phyloP scores from a whole-genome alignment of 2,113 vertebrate species.

The Dromaius novaehollandiae region DNA sequence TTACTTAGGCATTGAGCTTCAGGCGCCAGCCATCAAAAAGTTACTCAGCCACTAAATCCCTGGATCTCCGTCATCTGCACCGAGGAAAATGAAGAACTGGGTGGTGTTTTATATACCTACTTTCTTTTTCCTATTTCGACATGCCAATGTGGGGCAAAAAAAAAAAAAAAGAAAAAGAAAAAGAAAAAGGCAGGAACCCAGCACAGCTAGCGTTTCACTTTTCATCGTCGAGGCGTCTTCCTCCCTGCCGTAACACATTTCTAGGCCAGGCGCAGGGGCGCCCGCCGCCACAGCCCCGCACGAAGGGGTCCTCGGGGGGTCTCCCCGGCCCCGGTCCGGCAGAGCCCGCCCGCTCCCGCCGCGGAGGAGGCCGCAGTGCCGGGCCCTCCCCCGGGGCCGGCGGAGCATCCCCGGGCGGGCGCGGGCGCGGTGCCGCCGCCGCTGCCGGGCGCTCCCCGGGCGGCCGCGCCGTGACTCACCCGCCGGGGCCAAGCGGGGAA shows the following conservation, averaged over 20 bases:
- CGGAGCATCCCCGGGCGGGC: too few species aligned
- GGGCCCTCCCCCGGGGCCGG: background rate
- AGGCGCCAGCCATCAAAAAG: background rate
- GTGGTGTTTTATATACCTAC: fast-evolving
- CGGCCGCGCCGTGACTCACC: background rate
- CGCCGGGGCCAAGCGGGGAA: background rate
- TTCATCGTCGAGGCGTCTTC: fast-evolving
- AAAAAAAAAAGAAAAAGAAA: too few species aligned
- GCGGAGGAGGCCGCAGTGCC: background rate
- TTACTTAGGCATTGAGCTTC: background rate
- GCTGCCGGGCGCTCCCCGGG: background rate
- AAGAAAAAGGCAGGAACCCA: background rate
- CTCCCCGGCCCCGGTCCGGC: background rate
- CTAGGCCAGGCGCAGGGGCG: background rate
- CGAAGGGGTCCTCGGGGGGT: background rate
- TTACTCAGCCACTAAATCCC: background rate
- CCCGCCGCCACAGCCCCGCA: background rate
- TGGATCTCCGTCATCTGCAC: background rate
- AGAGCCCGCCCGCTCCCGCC: background rate
- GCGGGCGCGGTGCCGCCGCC: too few species aligned
- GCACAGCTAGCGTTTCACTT: background rate
- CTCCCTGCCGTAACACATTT: background rate
- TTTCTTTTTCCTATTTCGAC: too few species aligned
- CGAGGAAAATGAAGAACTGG: fast-evolving
- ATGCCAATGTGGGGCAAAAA: fast-evolving